Conservation (phyloP, 2,797 vertebrate species). For the Pelochelys cantorii region DNA sequence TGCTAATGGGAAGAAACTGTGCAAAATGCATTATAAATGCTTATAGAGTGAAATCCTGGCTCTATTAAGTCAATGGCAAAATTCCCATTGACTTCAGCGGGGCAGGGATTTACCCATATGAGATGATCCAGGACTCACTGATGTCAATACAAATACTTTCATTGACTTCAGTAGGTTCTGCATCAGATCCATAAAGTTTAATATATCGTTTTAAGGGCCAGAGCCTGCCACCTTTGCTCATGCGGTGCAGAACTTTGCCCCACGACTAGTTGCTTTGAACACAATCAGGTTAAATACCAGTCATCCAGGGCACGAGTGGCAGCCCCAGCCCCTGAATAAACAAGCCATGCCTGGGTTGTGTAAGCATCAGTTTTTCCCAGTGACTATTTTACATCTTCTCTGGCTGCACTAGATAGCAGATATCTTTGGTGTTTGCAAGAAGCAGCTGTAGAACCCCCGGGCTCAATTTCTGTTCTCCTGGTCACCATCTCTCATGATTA, state of each 20-base stretch:
- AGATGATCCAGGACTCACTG: neutral
- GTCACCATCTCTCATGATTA: constrained; percentile 21
- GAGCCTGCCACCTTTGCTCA: neutral
- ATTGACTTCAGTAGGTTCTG: neutral
- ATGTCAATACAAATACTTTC: neutral
- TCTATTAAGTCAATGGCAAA: neutral
- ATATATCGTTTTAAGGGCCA: neutral
- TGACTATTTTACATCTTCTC: constrained; percentile 73
- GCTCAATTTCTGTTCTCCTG: neutral
- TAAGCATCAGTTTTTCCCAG: constrained; percentile 36
- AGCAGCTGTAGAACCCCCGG: constrained; percentile 45
- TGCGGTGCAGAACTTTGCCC: neutral
- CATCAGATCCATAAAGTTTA: neutral
- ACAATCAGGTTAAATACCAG: neutral
- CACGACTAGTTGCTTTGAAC: neutral
- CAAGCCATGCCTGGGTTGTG: constrained; percentile 16
- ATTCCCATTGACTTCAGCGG: neutral
- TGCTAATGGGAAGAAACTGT: constrained; percentile 30
- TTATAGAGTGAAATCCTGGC: rapidly evolving
- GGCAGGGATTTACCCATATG: neutral
- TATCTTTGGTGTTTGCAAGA: neutral
- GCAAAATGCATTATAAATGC: neutral
- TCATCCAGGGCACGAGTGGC: neutral
- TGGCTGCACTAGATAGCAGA: constrained; percentile 60
- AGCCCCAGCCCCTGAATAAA: neutral